Conservation (phyloP, 2,888 invertebrate genomes). For the Microctonus brassicae region DNA sequence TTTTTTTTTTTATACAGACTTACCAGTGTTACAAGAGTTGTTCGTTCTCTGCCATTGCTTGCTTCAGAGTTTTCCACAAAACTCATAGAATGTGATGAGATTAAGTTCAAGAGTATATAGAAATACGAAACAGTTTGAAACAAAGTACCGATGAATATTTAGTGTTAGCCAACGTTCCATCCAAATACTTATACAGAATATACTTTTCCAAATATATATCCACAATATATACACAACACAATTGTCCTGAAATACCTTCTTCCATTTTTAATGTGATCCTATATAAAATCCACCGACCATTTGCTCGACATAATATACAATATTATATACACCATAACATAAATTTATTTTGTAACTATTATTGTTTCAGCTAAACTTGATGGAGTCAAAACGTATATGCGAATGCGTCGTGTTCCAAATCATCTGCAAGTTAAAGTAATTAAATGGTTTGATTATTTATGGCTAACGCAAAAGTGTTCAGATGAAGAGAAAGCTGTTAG, state of each 20-base stretch:
- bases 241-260: neutral
- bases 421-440: constrained; percentile 97
- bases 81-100: constrained; percentile 3
- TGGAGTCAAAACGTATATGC: constrained; percentile 98
- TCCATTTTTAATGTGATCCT: constrained; percentile 7
- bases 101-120: neutral
- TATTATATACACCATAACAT: neutral
- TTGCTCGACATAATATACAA: neutral
- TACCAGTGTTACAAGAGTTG: constrained; percentile 1
- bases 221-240: neutral
- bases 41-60: neutral
- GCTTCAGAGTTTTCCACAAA: neutral
- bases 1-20: neutral
- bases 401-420: constrained; percentile 94
- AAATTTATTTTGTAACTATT: neutral
- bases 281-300: neutral
- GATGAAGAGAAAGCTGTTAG: constrained; percentile 97
- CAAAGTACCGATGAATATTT: constrained; percentile 34
- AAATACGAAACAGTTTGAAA: constrained; percentile 16
- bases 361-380: constrained; percentile 91
- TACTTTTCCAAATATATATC: neutral
- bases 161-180: constrained; percentile 2
- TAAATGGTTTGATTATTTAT: constrained; percentile 99
- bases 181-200: neutral
- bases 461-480: constrained; percentile 98